Percentiles rank a stretch among this genome's conserved stretches.
Conservation (phyloP, 2,797 vertebrate species). For the Manis javanica region DNA sequence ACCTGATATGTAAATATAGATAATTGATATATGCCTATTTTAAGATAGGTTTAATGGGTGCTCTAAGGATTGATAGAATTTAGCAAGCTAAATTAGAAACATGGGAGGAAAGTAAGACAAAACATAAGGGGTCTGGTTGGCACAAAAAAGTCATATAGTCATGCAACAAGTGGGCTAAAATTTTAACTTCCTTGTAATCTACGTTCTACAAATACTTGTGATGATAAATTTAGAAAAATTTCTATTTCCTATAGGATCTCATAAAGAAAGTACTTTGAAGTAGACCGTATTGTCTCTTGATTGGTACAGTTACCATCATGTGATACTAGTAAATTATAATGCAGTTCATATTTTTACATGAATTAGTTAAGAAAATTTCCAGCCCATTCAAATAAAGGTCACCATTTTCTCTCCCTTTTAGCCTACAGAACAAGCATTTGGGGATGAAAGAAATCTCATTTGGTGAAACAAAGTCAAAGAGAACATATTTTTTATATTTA, state of each 20-base stretch:
- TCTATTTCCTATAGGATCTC: not conserved
- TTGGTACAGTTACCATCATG: not conserved
- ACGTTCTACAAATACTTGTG: not conserved
- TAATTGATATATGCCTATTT: not conserved
- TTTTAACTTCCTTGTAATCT: not conserved
- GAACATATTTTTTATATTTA: not conserved
- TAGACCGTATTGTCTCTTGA: not conserved
- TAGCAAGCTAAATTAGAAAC: not conserved
- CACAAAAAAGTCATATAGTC: not conserved
- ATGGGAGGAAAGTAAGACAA: not conserved
- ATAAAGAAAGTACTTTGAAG: not conserved
- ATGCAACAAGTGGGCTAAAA: not conserved
- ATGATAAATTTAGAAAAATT: not conserved
- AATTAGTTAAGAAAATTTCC: constrained; percentile 9
- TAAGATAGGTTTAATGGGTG: not conserved
- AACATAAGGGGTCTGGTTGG: not conserved
- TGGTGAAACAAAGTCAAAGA: not conserved
- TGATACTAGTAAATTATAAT: not conserved
- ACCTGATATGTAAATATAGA: not conserved
- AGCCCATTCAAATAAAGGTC: not conserved
- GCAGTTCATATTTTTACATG: not conserved
- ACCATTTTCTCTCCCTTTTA: not conserved
- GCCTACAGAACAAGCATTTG: not conserved
- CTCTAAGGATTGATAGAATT: not conserved
- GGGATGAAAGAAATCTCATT: not conserved